Base-by-base conservation (phyloP, 1,140 invertebrate species). In the Spodoptera frugiperda region DNA sequence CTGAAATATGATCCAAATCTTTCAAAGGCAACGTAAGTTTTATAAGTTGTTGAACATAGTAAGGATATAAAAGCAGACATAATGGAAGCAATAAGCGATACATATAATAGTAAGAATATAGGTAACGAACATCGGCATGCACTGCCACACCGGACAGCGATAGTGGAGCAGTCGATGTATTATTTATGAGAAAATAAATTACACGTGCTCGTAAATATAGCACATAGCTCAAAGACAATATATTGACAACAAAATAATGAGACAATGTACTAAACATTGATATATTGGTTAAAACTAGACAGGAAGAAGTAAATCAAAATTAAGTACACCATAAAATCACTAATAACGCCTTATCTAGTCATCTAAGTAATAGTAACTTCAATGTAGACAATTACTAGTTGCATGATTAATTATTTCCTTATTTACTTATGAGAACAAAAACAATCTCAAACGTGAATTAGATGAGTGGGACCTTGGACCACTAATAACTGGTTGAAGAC, bases 341-440 rank as follows among this genome's bases (percentile, higher is more conserved):
- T 55, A 71, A 55, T 70, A 71, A 61, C 54, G 67, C 46, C 44
- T 19, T 68, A 71, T 59, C 65, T 57, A 19, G 49, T 17, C 25
- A 71, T 71, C 49, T 55, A 25, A 30, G 46, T 68, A 70, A 68
- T 70, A 77, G 39, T 14, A 39, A 39, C 33, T 68, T 53, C 48
- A 53, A 67, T 67, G 63, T 44, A 71, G 76, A 77, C 71, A 76
- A 74, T 76, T 77, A 49, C 21, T 55, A 74, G 68, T 44, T 25
- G 48, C 44, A 77, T 81, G 71, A 78, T 74, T 72, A 78, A 77
- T 74, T 77, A 76, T 79, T 82, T 82, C 77, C 80, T 82, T 82
- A 77, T 78, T 77, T 55, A 78, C 63, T 70, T 67, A 25, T 55
- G 76, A 59, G 48, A 71, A 79, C 73, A 68, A 78, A 81, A 79